A percentile compares a stretch with the other conserved stretches of the same genome.
Conservation (phyloP, 2,888 invertebrate species). For the Leucozona laternaria region DNA sequence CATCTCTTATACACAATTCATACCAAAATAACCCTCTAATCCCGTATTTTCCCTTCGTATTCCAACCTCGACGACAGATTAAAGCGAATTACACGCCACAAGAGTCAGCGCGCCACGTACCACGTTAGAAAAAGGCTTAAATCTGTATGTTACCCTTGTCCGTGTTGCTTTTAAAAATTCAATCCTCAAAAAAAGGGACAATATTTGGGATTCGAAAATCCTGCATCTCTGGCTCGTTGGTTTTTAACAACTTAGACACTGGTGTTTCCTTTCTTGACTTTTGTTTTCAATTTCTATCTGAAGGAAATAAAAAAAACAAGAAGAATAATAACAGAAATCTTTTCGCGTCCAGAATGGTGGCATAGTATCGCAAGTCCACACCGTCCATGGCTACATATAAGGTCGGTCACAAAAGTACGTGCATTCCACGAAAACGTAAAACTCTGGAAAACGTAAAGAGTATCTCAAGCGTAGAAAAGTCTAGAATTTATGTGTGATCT, state of each 20-base stretch:
- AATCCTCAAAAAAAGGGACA: constrained; percentile 32
- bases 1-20: constrained; percentile 30
- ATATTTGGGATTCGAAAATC: background rate
- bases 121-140: constrained; percentile 29
- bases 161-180: constrained; percentile 41
- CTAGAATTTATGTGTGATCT: constrained; percentile 59
- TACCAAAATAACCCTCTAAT: constrained; percentile 61
- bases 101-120: constrained; percentile 19
- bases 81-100: constrained; percentile 67
- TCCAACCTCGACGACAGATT: constrained; percentile 59
- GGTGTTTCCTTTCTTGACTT: constrained; percentile 50
- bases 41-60: constrained; percentile 29
- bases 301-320: background rate
- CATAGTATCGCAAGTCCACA: constrained; percentile 4
- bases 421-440: constrained; percentile 37
- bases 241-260: constrained; percentile 28
- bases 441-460: constrained; percentile 22
- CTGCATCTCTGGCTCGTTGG: constrained; percentile 1
- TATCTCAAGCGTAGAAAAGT: constrained; percentile 70
- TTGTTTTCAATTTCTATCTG: constrained; percentile 28
- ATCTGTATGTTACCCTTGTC: constrained; percentile 20
- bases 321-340: constrained; percentile 27
- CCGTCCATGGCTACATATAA: background rate
- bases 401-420: constrained; percentile 20
- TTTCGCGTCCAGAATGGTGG: constrained; percentile 20